A percentile compares a stretch with the other conserved stretches of the same genome.
phyloP scores from a whole-genome alignment of 2,888 invertebrate genomes.

The Sympetrum striolatum region DNA sequence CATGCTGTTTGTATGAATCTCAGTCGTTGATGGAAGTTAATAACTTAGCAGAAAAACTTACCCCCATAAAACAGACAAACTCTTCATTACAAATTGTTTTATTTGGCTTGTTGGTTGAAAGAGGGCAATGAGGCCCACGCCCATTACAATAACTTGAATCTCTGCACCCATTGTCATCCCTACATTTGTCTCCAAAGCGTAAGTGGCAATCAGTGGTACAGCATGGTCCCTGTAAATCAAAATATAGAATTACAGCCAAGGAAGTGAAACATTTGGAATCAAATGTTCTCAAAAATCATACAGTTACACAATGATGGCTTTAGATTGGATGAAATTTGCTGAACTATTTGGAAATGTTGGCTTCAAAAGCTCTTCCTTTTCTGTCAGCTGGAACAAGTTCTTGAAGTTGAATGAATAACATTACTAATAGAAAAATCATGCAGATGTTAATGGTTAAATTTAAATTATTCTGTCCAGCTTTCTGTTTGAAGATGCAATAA shows the following conservation, averaged over 20 bases:
- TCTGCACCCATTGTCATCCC: conserved; percentile 92
- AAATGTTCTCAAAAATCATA: conserved; percentile 38
- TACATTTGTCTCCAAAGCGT: conserved; percentile 86
- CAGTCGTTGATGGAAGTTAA: neutral
- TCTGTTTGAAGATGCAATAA: neutral
- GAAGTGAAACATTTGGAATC: neutral
- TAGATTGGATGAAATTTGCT: conserved; percentile 53
- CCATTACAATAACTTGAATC: conserved; percentile 94
- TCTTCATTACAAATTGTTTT: conserved; percentile 96
- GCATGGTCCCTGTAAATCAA: conserved; percentile 81
- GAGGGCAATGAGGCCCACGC: conserved; percentile 86
- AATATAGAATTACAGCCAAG: conserved; percentile 41
- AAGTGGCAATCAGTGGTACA: conserved; percentile 87
- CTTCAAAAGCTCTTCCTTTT: neutral
- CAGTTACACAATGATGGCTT: neutral
- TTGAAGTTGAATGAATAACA: conserved; percentile 2
- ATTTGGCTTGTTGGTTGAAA: conserved; percentile 89
- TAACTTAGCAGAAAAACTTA: conserved; percentile 61
- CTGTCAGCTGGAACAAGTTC: neutral
- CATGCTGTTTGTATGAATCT: neutral
- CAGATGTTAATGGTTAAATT: neutral
- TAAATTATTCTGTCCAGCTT: neutral
- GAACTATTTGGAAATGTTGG: neutral
- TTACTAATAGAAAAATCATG: neutral
- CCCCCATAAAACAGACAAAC: conserved; percentile 96